Conservation (phyloP, 2,888 invertebrate species). For the Phyllotreta striolata region DNA sequence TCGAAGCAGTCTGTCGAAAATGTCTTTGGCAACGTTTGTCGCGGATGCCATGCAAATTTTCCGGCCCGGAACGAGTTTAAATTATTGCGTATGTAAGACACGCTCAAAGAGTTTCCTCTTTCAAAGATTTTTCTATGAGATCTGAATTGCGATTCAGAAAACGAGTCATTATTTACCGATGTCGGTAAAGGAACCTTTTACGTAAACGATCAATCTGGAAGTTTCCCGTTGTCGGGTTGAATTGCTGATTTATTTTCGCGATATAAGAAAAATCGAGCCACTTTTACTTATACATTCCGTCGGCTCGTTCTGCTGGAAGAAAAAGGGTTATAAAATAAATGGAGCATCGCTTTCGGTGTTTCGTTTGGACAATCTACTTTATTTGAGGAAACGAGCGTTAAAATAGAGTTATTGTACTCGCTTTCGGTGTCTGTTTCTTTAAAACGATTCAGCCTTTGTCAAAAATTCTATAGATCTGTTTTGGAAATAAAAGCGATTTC, state of each 20-base stretch:
- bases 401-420: conserved; percentile 15
- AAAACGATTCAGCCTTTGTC: too few species aligned
- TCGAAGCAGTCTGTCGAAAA: conserved; percentile 5
- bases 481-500: too few species aligned
- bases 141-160: conserved; percentile 47
- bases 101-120: conserved; percentile 26
- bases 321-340: conserved; percentile 33
- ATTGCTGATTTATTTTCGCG: conserved; percentile 52
- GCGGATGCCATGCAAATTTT: conserved; percentile 26
- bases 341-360: conserved; percentile 27
- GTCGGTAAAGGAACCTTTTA: conserved; percentile 49
- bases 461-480: too few species aligned
- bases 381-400: conserved; percentile 1
- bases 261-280: conserved; percentile 42
- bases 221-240: conserved; percentile 48
- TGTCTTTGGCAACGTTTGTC: conserved; percentile 13
- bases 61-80: conserved; percentile 21
- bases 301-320: conserved; percentile 22
- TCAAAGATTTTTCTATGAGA: conserved; percentile 33
- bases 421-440: neutral
- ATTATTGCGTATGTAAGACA: conserved; percentile 33
- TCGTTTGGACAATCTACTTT: conserved; percentile 19
- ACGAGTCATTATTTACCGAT: conserved; percentile 49
- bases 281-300: conserved; percentile 33
- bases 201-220: conserved; percentile 51